These are phyloP conservation scores for Coptodon bakossiorum DNA, from an alignment of 2,113 vertebrate species.

Conservation along the genomic window DNA sequence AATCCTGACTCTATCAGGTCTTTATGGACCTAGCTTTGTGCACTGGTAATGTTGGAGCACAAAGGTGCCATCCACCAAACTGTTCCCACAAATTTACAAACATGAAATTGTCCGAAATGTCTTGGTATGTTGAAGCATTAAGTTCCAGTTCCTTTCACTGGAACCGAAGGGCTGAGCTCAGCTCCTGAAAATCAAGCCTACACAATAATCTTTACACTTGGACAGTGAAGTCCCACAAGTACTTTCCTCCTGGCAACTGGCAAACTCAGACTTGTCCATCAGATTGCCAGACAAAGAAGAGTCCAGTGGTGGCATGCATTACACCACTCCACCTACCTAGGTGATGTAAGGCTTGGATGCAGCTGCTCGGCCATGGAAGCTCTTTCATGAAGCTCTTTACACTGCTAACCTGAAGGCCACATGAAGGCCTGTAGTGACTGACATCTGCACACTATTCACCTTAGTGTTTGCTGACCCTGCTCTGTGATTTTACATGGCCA, in stretches of 20 bases:
- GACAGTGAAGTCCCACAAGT: not conserved
- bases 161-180: not conserved
- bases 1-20: not conserved
- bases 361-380: not conserved
- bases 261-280: not conserved
- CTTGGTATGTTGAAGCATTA: not conserved
- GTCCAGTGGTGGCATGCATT: not conserved
- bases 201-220: not conserved
- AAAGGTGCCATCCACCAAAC: not conserved
- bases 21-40: not conserved
- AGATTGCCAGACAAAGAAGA: not conserved
- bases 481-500: not conserved
- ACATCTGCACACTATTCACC: not conserved
- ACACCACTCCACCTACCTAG: not conserved
- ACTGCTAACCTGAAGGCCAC: not conserved
- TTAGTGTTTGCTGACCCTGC: not conserved
- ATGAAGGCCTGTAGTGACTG: not conserved
- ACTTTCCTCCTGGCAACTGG: not conserved
- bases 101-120: not conserved
- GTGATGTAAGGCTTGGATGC: not conserved
- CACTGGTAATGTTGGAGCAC: not conserved
- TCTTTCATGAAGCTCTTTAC: not conserved
- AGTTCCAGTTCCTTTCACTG: not conserved
- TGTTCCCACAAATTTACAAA: not conserved
- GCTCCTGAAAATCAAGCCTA: not conserved